Conservation (phyloP, 1,140 invertebrate species). For the Orius insidiosus region DNA sequence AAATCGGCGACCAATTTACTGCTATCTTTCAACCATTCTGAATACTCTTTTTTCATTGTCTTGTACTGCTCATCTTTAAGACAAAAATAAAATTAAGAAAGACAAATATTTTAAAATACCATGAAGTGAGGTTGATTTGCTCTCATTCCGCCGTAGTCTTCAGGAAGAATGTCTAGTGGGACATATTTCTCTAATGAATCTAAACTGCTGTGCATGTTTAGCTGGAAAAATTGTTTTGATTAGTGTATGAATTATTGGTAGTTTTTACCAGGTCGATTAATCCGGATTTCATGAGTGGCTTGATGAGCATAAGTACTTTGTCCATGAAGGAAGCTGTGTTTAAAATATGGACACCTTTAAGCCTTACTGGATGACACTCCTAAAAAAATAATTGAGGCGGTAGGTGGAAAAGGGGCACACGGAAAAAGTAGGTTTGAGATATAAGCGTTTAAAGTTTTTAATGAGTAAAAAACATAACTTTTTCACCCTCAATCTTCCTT, state of each 20-base stretch:
- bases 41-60: constrained; percentile 15
- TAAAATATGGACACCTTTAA: constrained; percentile 41
- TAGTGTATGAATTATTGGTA: neutral
- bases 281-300: constrained; percentile 44
- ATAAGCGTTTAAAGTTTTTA: no score
- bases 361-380: constrained; percentile 40
- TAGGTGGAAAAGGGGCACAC: no score
- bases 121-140: constrained; percentile 10
- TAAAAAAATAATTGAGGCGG: constrained; percentile 27
- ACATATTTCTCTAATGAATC: constrained; percentile 14
- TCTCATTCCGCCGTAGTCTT: constrained; percentile 19
- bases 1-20: constrained; percentile 18
- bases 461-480: no score
- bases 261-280: constrained; percentile 38
- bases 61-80: constrained; percentile 18
- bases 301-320: constrained; percentile 38
- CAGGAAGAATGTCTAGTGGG: constrained; percentile 16
- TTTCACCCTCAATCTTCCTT: no score
- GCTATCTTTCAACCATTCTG: constrained; percentile 18
- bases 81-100: neutral
- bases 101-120: constrained; percentile 9
- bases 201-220: constrained; percentile 17
- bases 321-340: constrained; percentile 44
- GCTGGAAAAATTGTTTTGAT: constrained; percentile 5
- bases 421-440: no score